Conservation (phyloP, 2,888 invertebrate genomes). For the Drosophila maculinotata region DNA sequence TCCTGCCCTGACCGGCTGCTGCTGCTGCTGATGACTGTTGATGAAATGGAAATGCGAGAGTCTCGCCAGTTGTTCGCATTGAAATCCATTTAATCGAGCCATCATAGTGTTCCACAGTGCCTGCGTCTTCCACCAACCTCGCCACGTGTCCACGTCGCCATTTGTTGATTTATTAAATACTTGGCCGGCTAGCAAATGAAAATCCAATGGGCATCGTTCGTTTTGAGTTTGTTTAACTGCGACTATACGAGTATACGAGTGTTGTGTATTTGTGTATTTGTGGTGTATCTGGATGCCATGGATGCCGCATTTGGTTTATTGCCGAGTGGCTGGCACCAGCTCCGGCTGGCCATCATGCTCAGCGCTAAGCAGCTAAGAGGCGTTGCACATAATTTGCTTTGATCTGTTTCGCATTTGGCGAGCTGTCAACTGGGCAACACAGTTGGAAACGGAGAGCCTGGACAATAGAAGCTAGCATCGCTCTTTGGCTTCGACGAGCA, state of each 20-base stretch:
- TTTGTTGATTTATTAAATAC: slow-evolving; percentile 80
- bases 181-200: slow-evolving; percentile 71
- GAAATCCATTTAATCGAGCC: slow-evolving; percentile 80
- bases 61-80: slow-evolving; percentile 59
- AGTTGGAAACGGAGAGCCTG: slow-evolving; percentile 34
- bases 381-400: slow-evolving; percentile 81
- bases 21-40: slow-evolving; percentile 54
- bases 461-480: slow-evolving; percentile 56
- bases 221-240: slow-evolving; percentile 36
- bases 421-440: slow-evolving; percentile 65
- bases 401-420: slow-evolving; percentile 78
- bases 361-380: slow-evolving; percentile 75
- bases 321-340: slow-evolving; percentile 24
- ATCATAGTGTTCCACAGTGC: slow-evolving; percentile 54
- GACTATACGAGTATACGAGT: slow-evolving; percentile 9
- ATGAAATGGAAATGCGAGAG: slow-evolving; percentile 74
- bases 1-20: not conserved
- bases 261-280: slow-evolving; percentile 15
- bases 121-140: slow-evolving; percentile 10
- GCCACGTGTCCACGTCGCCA: slow-evolving; percentile 31
- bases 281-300: slow-evolving; percentile 36
- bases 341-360: slow-evolving; percentile 26
- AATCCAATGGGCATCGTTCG: slow-evolving; percentile 65
- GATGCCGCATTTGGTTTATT: slow-evolving; percentile 41
- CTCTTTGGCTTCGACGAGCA: slow-evolving; percentile 15